Evolutionary conservation across 2,888 invertebrate genomes (phyloP).

Genomic region (Cephus sareptanus): DNA sequence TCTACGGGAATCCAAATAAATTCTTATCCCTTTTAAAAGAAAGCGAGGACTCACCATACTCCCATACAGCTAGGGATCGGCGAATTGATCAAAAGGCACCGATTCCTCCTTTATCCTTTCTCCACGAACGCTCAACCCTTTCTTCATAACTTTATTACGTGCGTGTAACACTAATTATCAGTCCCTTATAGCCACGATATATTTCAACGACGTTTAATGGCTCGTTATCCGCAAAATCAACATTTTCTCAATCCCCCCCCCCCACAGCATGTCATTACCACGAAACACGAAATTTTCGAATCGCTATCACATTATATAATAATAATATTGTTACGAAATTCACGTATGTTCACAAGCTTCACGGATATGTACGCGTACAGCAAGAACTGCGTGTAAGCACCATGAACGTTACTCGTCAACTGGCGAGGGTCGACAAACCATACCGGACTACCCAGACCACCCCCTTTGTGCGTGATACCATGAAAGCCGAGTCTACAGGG

Average conservation of each 20-base stretch:
- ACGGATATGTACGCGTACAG: not conserved
- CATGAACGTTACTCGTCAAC: slow-evolving; percentile 51
- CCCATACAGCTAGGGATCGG: not conserved
- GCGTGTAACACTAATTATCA: not conserved
- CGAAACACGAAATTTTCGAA: not conserved
- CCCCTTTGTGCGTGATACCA: slow-evolving; percentile 10
- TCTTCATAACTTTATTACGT: not conserved
- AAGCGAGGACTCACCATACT: not conserved
- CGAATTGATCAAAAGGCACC: not conserved
- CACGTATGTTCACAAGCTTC: not conserved
- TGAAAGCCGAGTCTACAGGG: slow-evolving; percentile 1
- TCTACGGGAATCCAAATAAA: slow-evolving; percentile 2
- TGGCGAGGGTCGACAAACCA: slow-evolving; percentile 55
- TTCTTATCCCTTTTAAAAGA: not conserved
- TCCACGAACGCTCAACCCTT: not conserved
- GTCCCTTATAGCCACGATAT: not conserved
- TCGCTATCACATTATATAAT: not conserved
- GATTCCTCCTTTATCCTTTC: not conserved
- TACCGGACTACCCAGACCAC: slow-evolving; percentile 9
- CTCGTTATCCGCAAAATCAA: not conserved
- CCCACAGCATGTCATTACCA: not conserved
- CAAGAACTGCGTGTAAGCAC: slow-evolving; percentile 32
- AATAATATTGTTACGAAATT: not conserved
- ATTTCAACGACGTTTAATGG: not conserved
- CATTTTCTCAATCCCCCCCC: not conserved